Evolutionary conservation across 2,888 invertebrate genomes (phyloP), one percentile per base, ranked within the genome.

Genomic region (Ferrisia virgata): DNA sequence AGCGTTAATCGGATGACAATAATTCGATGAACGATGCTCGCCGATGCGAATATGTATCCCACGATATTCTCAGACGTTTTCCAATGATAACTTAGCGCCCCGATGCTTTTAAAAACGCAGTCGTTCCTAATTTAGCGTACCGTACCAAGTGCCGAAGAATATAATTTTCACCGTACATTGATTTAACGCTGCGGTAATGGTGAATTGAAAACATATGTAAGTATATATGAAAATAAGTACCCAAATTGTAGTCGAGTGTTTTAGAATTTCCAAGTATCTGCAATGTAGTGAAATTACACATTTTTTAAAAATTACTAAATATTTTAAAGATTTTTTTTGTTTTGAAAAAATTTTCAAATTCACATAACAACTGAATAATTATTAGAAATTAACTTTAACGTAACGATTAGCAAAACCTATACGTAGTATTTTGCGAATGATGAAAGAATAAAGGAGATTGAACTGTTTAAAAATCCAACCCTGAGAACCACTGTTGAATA

Each of bases 1-100:
- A 82, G 43, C 69, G 82, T 72, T 82, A 82, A 82, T 82, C 82
- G 72, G 82, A 82, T 82, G 82, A 82, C 69, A 82, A 82, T 82
- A 82, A 82, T 82, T 82, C 82, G 82, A 82, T 82, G 82, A 82
- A 82, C 69, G 82, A 82, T 82, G 82, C 72, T 82, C 82, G 69
- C 69, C 82, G 69, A 82, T 69, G 82, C 82, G 82, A 82, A 82
- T 64, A 39, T 82, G 69, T 82, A 82, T 82, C 72, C 82, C 82
- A 82, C 82, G 82, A 82, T 72, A 82, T 82, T 82, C 82, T 82
- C 82, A 82, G 82, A 69, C 82, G 40, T 69, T 82, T 82, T 82
- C 43, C 82, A 72, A 82, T 31, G 82, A 82, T 82, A 69, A 82
- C 82, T 69, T 31, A 53, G 53, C 47, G 81, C 47, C 72, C 72